These are phyloP conservation scores for Pelochelys cantorii DNA, from an alignment of 2,797 vertebrate species.

Conservation along the genomic window DNA sequence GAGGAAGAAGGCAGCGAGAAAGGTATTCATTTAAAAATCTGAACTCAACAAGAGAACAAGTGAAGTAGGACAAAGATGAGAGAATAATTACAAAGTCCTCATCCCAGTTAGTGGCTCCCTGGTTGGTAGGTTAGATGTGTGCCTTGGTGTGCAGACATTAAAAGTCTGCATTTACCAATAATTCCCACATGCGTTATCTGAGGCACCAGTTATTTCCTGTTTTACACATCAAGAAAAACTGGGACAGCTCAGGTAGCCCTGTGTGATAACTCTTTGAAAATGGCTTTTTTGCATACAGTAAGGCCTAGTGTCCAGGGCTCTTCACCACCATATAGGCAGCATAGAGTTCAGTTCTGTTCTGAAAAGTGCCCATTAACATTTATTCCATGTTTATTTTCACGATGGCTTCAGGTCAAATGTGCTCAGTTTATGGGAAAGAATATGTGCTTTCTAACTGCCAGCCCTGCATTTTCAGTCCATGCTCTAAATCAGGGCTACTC, in stretches of 20 bases:
- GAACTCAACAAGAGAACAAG: slow-evolving; percentile 1
- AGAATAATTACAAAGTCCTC: neutral
- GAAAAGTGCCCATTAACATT: neutral
- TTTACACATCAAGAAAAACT: slow-evolving; percentile 2
- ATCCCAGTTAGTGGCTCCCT: neutral
- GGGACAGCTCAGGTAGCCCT: neutral
- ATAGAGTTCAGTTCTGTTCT: neutral
- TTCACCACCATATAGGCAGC: neutral
- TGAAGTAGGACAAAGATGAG: neutral
- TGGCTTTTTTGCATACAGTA: slow-evolving; percentile 28
- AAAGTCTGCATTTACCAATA: slow-evolving; percentile 34
- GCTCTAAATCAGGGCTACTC: neutral
- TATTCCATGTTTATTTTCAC: neutral
- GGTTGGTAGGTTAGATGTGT: neutral
- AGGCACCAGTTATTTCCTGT: slow-evolving; percentile 31
- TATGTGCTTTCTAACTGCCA: neutral
- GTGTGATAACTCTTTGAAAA: slow-evolving; percentile 10
- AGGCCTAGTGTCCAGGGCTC: neutral
- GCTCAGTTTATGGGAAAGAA: neutral
- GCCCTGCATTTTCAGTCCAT: neutral
- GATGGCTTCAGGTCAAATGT: neutral
- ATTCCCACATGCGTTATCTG: slow-evolving; percentile 13
- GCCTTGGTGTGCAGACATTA: neutral
- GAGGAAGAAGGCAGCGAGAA: neutral
- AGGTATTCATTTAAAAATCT: neutral